These are phyloP conservation scores for Actinernus sp. DNA, from an alignment of 92 coral and sea anemone species.

Conservation along the genomic window DNA sequence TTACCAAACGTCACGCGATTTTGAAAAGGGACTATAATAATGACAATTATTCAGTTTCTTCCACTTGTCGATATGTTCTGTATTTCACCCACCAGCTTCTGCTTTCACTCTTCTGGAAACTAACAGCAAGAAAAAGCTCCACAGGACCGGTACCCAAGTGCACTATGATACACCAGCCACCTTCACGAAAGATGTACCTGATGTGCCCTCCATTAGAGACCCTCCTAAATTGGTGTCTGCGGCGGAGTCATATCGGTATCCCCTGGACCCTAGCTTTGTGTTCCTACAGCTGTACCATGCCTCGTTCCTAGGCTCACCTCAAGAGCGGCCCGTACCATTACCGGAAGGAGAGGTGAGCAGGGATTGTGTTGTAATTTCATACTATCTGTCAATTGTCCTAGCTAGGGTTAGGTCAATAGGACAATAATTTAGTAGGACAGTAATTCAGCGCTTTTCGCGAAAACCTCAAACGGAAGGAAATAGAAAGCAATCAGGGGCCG, in stretches of 20 bases:
- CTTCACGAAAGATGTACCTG: slow-evolving; percentile 15
- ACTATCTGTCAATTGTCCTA: too few species aligned
- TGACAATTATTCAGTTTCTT: too few species aligned
- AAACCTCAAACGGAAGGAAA: too few species aligned
- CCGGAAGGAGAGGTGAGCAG: slow-evolving; percentile 92
- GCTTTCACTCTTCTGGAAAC: neutral
- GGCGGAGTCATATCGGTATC: slow-evolving; percentile 76
- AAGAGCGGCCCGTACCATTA: slow-evolving; percentile 85
- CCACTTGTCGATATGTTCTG: too few species aligned
- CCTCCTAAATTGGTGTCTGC: slow-evolving; percentile 68
- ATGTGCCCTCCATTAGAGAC: slow-evolving; percentile 33
- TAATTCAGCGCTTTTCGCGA: too few species aligned
- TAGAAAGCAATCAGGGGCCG: too few species aligned
- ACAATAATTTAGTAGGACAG: too few species aligned
- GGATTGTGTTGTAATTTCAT: too few species aligned
- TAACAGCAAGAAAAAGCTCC: slow-evolving; percentile 1
- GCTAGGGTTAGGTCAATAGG: too few species aligned
- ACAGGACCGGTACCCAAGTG: neutral
- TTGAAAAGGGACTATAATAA: too few species aligned
- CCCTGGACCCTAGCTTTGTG: slow-evolving; percentile 92
- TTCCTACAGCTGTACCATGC: slow-evolving; percentile 95
- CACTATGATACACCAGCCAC: neutral
- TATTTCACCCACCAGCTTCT: neutral
- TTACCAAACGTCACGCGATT: too few species aligned
- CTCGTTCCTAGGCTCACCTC: slow-evolving; percentile 69